These are phyloP conservation scores for Anoplopoma fimbria DNA, from an alignment of 2,113 vertebrate genomes.

Conservation along the genomic window DNA sequence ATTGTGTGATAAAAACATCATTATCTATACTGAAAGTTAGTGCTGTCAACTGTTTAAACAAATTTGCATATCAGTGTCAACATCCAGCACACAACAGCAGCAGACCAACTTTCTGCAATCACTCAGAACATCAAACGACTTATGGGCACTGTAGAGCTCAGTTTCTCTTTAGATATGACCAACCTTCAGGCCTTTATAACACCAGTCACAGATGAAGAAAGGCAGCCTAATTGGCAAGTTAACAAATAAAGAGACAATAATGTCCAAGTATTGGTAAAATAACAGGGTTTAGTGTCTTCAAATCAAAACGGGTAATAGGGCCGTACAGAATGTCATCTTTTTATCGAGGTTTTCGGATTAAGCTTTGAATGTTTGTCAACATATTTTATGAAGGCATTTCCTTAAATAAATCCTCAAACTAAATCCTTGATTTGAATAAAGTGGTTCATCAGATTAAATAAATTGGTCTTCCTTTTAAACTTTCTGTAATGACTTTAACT, in stretches of 20 bases:
- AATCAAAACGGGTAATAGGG: background rate
- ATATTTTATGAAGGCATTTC: background rate
- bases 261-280: no score
- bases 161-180: constrained; percentile 10
- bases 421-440: background rate
- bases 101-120: constrained; percentile 3
- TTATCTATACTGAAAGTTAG: background rate
- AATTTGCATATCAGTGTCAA: background rate
- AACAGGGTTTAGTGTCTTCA: background rate
- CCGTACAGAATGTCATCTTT: background rate
- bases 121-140: background rate
- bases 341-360: background rate
- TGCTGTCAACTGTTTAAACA: background rate
- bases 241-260: constrained; percentile 1
- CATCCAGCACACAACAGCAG: background rate
- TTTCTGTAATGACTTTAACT: background rate
- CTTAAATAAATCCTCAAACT: no score
- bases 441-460: background rate
- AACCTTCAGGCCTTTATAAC: background rate
- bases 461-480: background rate
- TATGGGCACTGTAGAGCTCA: background rate
- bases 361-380: no score
- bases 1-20: background rate
- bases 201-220: constrained; percentile 11
- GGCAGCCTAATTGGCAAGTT: background rate